Evolutionary conservation across 2,113 vertebrate genomes (phyloP), one percentile per base, ranked within the genome.

Genomic region (Hippoglossus stenolepis): DNA sequence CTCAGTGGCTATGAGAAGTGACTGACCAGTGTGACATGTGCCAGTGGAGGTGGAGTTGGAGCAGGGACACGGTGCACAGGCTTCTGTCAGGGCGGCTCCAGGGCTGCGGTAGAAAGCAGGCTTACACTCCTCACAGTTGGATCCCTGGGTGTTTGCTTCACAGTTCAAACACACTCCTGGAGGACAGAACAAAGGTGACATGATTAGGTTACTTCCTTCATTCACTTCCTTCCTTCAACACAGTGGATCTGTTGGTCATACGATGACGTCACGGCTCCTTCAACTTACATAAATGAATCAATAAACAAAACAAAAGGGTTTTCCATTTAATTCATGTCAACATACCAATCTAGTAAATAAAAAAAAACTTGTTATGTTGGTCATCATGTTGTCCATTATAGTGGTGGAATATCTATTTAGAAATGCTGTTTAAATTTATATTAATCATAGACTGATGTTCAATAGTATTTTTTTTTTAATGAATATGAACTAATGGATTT

Each of bases 71-170:
- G 62, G 95, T 15, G 87, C 85, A 82, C 97, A 98, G 86, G 84
- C 47, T 0, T 92, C 88, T 13, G 73, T 64, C 68, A 70, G 80
- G 0, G 67, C 67, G 8, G 74, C 20, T 61, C 84, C 91, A 0
- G 61, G 79, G 24, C 83, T 71, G 51, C 71, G 93, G 88, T 96
- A 97, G 91, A 94, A 97, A 18, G 91, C 93, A 5, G 94, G 93
- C 87, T 91, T 94, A 89, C 97, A 99, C 85, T 95, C 95, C 91
- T 98, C 97, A 60, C 97, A 99, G 90, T 96, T 95, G 59, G 83
- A 43, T 56, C 97, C 97, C 90, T 95, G 84, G 0, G 96, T 97
- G 91, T 97, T 96, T 1, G 92, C 95, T 82, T 95, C 95, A 89
- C 97, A 99, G 83, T 95, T 93, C 90, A 96, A 80, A 91, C 97